These are phyloP conservation scores for Bathynomus jamesi DNA, from an alignment of 1,140 invertebrate genomes.

Conservation along the genomic window DNA sequence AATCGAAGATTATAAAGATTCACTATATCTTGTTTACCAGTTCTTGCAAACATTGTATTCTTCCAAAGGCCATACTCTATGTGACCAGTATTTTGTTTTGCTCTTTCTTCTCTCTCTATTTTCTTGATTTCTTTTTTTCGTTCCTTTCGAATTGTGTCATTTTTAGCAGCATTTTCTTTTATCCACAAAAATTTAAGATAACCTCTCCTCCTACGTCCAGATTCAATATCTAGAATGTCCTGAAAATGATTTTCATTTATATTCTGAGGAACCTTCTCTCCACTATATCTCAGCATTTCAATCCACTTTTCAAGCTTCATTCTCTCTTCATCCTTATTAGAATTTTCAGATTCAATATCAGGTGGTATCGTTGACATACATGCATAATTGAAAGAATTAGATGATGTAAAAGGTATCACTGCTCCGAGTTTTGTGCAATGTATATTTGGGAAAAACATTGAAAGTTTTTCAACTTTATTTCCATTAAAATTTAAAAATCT, in stretches of 20 bases:
- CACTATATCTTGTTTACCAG: conserved; percentile 58
- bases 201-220: not conserved
- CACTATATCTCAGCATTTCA: not conserved
- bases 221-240: not conserved
- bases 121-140: not conserved
- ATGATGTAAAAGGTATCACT: too few species aligned
- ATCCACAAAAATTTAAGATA: not conserved
- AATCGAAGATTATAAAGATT: conserved; percentile 55
- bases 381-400: too few species aligned
- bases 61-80: conserved; percentile 53
- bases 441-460: too few species aligned
- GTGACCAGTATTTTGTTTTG: conserved; percentile 40
- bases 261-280: not conserved
- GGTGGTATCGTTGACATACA: too few species aligned
- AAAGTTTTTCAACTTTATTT: too few species aligned
- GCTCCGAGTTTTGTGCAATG: too few species aligned
- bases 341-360: not conserved
- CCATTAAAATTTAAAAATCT: too few species aligned
- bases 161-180: not conserved
- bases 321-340: not conserved
- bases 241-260: not conserved
- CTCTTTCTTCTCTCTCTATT: conserved; percentile 39
- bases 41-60: conserved; percentile 58
- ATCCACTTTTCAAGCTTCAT: not conserved
- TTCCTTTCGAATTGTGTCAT: not conserved